Percentiles rank a stretch among this genome's conserved stretches.
Conservation (phyloP, 2,113 vertebrate species). For the Suricata suricatta region DNA sequence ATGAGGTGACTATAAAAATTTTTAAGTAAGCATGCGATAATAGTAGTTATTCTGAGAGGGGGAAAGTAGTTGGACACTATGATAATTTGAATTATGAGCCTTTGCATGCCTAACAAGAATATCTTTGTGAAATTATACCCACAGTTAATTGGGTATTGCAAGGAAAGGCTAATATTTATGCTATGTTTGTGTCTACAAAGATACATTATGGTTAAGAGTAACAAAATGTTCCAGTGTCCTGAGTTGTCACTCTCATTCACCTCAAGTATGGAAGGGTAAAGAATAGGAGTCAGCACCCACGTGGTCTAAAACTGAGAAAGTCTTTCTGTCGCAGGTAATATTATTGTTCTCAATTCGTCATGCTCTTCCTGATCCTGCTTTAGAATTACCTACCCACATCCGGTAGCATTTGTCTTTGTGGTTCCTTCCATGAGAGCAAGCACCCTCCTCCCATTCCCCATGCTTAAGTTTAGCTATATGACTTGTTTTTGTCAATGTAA, state of each 20-base stretch:
- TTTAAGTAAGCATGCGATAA: not conserved
- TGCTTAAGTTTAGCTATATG: not conserved
- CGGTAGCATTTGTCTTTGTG: not conserved
- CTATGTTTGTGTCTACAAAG: not conserved
- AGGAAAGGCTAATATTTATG: not conserved
- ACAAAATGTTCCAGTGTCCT: not conserved
- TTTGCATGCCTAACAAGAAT: not conserved
- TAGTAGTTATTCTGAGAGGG: not conserved
- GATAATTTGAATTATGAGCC: not conserved
- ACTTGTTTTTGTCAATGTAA: not conserved
- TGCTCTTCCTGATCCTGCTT: not conserved
- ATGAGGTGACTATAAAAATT: not conserved
- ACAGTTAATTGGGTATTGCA: not conserved
- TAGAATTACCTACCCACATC: not conserved
- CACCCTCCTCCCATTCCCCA: too few species aligned
- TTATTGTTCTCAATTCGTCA: not conserved
- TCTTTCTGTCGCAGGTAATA: not conserved
- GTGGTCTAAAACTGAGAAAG: not conserved
- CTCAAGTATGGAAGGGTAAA: not conserved
- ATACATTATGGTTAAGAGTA: not conserved
- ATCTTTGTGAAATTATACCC: not conserved
- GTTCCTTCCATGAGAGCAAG: not conserved
- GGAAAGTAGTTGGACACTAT: not conserved
- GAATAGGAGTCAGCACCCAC: not conserved
- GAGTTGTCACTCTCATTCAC: not conserved